phyloP scores from a whole-genome alignment of 2,888 invertebrate species.

The Noctuana brunneofusca region DNA sequence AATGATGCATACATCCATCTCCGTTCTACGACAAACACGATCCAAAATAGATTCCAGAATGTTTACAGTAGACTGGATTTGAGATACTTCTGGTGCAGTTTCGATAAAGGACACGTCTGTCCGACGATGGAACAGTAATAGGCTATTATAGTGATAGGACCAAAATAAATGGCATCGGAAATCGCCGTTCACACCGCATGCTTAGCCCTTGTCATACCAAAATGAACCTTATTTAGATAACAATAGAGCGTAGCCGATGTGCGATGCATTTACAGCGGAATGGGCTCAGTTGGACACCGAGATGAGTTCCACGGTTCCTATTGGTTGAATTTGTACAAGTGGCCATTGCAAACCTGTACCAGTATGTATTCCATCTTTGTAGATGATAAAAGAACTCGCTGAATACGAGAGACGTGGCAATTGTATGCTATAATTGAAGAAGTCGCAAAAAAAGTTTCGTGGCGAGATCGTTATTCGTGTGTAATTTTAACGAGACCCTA shows the following conservation, averaged over 20 bases:
- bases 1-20: constrained; percentile 29
- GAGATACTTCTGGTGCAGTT: constrained; percentile 37
- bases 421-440: constrained; percentile 34
- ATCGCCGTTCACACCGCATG: constrained; percentile 37
- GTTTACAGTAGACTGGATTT: constrained; percentile 29
- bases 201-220: not conserved
- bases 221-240: not conserved
- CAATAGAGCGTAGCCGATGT: constrained; percentile 1
- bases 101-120: constrained; percentile 44
- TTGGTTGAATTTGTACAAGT: constrained; percentile 26
- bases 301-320: constrained; percentile 22
- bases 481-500: constrained; percentile 32
- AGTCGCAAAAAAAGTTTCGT: constrained; percentile 28
- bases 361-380: constrained; percentile 32
- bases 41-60: constrained; percentile 25
- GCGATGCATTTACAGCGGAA: not conserved
- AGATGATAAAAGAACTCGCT: constrained; percentile 24
- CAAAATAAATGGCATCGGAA: constrained; percentile 44
- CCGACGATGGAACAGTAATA: constrained; percentile 44
- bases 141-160: constrained; percentile 47
- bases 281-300: constrained; percentile 34
- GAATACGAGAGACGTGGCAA: constrained; percentile 19
- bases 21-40: constrained; percentile 21
- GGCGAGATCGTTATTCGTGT: constrained; percentile 29
- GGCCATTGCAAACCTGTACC: constrained; percentile 33